A percentile compares a stretch with the other conserved stretches of the same genome.
phyloP scores from a whole-genome alignment of 2,113 vertebrate genomes.

The Phyllostomus discolor region DNA sequence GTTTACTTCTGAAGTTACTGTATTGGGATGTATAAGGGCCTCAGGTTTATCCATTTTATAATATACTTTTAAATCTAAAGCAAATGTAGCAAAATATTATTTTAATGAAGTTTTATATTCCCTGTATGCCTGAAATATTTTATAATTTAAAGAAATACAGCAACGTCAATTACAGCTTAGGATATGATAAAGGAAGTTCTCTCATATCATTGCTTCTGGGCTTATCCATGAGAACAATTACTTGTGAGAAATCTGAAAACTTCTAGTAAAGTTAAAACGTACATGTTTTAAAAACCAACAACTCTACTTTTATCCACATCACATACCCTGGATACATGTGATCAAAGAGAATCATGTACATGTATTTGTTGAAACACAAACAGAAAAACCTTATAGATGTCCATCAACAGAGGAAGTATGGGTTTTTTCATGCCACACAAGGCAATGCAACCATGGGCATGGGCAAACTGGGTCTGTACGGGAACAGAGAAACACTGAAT shows the following conservation, averaged over 20 bases:
- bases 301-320: not conserved
- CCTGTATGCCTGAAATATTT: not conserved
- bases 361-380: not conserved
- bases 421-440: not conserved
- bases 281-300: not conserved
- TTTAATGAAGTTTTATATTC: not conserved
- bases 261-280: not conserved
- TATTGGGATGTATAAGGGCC: not conserved
- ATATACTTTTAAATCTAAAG: not conserved
- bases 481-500: not conserved
- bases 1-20: not conserved
- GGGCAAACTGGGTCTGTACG: not conserved
- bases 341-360: not conserved
- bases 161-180: not conserved
- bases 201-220: not conserved
- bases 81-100: not conserved
- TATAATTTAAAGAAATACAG: not conserved
- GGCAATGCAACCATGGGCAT: not conserved
- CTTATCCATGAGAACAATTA: not conserved
- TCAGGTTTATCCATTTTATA: not conserved
- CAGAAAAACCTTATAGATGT: not conserved
- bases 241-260: not conserved
- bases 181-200: not conserved
- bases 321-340: not conserved
- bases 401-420: not conserved